Evolutionary conservation across 1,140 invertebrate species (phyloP).

Genomic region (Araneus ventricosus): DNA sequence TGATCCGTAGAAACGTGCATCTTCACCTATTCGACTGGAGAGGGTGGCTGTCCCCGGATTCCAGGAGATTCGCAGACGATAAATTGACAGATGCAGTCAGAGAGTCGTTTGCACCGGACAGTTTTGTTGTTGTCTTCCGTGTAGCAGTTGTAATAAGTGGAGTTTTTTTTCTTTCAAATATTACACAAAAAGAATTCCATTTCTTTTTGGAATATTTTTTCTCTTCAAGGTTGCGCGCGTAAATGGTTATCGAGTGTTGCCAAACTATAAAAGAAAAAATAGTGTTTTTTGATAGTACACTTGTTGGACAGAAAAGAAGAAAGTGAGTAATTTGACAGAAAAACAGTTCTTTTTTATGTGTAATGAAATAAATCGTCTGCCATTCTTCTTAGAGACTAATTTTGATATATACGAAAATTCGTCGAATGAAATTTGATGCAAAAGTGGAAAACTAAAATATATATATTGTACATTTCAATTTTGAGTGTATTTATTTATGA

Average conservation of each 20-base stretch:
- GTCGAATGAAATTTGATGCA: too few relatives aligned
- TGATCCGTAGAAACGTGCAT: conserved; percentile 44
- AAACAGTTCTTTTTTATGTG: neutral
- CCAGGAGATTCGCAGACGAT: conserved; percentile 23
- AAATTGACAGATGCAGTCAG: conserved; percentile 16
- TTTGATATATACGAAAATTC: too few relatives aligned
- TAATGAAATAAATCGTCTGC: neutral
- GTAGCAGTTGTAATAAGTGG: neutral
- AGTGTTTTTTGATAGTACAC: neutral
- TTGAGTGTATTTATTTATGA: too few relatives aligned
- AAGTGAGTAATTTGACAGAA: neutral
- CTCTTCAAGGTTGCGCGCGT: neutral
- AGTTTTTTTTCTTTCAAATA: neutral
- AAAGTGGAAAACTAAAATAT: too few relatives aligned
- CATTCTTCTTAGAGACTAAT: neutral
- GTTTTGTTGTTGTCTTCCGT: conserved; percentile 1
- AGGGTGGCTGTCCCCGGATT: neutral
- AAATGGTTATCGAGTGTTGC: neutral
- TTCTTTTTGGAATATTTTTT: neutral
- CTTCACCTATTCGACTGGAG: conserved; percentile 2
- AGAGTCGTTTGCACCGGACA: neutral
- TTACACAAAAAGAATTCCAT: neutral
- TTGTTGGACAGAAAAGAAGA: neutral
- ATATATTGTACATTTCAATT: too few relatives aligned
- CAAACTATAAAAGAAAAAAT: neutral